A percentile compares a stretch with the other conserved stretches of the same genome.
These are phyloP conservation scores for Canis aureus DNA, from an alignment of 2,113 vertebrate species.

Conservation along the genomic window DNA sequence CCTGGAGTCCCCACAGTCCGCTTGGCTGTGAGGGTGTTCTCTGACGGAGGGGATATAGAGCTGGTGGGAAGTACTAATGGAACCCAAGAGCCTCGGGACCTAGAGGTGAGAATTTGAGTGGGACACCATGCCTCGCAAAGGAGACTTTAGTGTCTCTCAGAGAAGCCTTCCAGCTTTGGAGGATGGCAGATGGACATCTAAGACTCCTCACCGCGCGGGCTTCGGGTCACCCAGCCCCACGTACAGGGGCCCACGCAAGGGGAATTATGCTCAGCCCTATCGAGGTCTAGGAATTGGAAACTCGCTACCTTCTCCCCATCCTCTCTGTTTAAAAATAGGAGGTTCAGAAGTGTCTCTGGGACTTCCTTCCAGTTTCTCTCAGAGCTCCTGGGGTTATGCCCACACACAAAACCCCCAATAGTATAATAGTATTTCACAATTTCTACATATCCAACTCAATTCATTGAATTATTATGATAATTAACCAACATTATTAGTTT, in stretches of 20 bases:
- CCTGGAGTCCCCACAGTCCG: neutral
- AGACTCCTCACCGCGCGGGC: too few relatives aligned
- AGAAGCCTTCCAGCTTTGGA: neutral
- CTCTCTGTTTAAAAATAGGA: neutral
- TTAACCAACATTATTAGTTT: constrained; percentile 46
- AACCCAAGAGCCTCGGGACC: neutral
- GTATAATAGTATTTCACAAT: neutral
- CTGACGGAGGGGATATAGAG: neutral
- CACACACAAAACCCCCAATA: neutral
- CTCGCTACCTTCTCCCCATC: neutral
- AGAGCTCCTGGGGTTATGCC: neutral
- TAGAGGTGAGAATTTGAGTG: neutral
- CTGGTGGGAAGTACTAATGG: neutral
- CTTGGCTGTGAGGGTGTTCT: neutral
- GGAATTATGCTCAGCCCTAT: neutral
- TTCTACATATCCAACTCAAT: neutral
- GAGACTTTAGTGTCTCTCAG: neutral
- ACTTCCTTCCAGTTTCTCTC: neutral
- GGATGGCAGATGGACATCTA: neutral
- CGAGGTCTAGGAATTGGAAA: neutral
- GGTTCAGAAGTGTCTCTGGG: neutral
- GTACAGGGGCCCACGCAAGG: accelerated
- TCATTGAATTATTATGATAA: constrained; percentile 66
- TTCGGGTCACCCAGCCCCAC: neutral
- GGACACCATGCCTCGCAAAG: accelerated